Evolutionary conservation across 2,797 vertebrate species (phyloP).

Genomic region (Buceros bicornis): DNA sequence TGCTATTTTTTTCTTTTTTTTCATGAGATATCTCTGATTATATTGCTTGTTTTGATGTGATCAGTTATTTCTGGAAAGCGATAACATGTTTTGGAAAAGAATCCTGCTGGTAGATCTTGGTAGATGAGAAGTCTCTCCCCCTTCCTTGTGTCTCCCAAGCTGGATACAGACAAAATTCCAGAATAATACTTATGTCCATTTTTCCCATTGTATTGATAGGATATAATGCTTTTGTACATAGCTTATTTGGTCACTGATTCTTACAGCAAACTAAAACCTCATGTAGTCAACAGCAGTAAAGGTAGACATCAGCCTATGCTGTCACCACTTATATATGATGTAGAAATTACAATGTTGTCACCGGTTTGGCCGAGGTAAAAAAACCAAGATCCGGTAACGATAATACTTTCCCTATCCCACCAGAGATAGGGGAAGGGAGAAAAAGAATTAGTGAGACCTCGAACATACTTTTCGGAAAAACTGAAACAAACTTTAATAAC

Average conservation of each 20-base stretch:
- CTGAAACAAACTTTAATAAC: no score
- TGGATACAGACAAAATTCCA: neutral
- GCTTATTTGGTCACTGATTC: neutral
- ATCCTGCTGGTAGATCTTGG: neutral
- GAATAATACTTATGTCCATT: neutral
- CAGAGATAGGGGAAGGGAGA: no score
- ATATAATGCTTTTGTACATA: neutral
- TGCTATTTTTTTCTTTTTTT: no score
- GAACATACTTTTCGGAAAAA: no score
- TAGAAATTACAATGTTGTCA: neutral
- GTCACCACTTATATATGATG: neutral
- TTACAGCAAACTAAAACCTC: neutral
- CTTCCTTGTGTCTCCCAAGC: fast-evolving
- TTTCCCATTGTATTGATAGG: neutral
- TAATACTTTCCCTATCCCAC: no score
- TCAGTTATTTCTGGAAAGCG: neutral
- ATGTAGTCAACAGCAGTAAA: no score
- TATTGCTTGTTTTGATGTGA: neutral
- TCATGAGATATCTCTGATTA: neutral
- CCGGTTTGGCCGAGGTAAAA: no score
- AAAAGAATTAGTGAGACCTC: no score
- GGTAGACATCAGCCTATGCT: fast-evolving
- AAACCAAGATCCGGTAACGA: no score
- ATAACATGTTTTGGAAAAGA: neutral
- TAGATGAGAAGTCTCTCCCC: fast-evolving